These are phyloP conservation scores for Melolontha melolontha DNA, from an alignment of 2,888 invertebrate genomes.

Conservation along the genomic window DNA sequence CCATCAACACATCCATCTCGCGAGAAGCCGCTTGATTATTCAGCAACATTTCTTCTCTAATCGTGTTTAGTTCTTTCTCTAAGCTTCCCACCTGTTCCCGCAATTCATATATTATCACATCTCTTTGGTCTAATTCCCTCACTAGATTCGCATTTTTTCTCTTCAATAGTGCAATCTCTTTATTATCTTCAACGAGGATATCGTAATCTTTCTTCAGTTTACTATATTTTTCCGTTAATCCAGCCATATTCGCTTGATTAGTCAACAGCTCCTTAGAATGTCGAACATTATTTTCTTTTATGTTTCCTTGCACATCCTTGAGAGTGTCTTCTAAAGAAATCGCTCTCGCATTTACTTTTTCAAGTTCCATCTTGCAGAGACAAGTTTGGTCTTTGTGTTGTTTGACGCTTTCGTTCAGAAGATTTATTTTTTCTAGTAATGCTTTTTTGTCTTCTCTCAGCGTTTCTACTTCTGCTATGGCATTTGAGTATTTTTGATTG, in stretches of 20 bases:
- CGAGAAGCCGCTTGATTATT: slow-evolving; percentile 9
- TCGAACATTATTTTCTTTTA: background rate
- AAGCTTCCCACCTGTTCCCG: slow-evolving; percentile 31
- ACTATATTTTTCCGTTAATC: slow-evolving; percentile 15
- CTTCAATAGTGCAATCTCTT: slow-evolving; percentile 38
- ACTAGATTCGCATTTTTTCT: slow-evolving; percentile 41
- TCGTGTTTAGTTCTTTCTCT: slow-evolving; percentile 33
- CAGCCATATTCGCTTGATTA: background rate
- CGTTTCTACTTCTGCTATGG: slow-evolving; percentile 22
- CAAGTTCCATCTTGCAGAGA: slow-evolving; percentile 43
- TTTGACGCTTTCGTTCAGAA: slow-evolving; percentile 37
- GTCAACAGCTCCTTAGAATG: background rate
- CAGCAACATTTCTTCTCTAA: slow-evolving; percentile 24
- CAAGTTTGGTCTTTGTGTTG: slow-evolving; percentile 45
- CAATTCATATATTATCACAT: slow-evolving; percentile 41
- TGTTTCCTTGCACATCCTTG: background rate
- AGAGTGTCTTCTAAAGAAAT: slow-evolving; percentile 14
- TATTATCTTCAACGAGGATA: slow-evolving; percentile 24
- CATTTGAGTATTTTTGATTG: slow-evolving; percentile 16
- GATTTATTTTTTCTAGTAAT: slow-evolving; percentile 39
- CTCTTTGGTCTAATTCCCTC: slow-evolving; percentile 35
- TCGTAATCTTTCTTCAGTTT: slow-evolving; percentile 26
- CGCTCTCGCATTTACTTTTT: slow-evolving; percentile 41
- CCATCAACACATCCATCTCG: slow-evolving; percentile 28
- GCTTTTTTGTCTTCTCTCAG: slow-evolving; percentile 39